Evolutionary conservation across 2,797 vertebrate species (phyloP).

Genomic region (Rhynchotus rufescens): DNA sequence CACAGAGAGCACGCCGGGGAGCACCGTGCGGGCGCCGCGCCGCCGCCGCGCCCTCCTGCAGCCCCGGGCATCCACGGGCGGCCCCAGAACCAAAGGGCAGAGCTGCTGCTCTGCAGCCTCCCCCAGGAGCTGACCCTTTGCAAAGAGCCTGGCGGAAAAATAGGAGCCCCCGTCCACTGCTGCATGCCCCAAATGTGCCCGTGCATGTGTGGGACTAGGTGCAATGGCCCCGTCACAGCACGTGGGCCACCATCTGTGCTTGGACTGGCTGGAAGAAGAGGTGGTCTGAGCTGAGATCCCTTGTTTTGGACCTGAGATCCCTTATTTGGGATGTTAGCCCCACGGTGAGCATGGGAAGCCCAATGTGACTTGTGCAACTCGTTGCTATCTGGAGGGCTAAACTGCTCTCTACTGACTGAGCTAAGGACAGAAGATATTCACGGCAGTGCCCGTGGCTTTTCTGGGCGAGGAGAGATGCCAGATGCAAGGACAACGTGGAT

Average conservation of each 20-base stretch:
- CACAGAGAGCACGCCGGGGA: conserved; percentile 70
- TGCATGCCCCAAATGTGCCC: neutral
- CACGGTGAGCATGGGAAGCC: neutral
- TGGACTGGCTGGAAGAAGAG: neutral
- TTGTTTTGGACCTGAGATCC: neutral
- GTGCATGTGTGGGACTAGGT: too few relatives aligned
- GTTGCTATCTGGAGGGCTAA: neutral
- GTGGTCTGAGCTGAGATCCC: neutral
- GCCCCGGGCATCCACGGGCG: too few relatives aligned
- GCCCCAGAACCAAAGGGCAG: too few relatives aligned
- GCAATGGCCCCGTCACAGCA: too few relatives aligned
- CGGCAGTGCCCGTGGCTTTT: neutral
- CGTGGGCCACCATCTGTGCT: too few relatives aligned
- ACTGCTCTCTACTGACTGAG: neutral
- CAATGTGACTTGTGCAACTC: neutral
- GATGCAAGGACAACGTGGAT: fast-evolving
- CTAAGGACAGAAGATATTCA: neutral
- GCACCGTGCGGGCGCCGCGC: neutral
- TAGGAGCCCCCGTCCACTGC: neutral
- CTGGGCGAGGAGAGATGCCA: neutral
- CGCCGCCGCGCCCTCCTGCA: too few relatives aligned
- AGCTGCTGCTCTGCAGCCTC: too few relatives aligned
- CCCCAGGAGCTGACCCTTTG: too few relatives aligned
- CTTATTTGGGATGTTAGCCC: too few relatives aligned
- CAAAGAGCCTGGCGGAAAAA: too few relatives aligned